These are phyloP conservation scores for Opisthocomus hoazin DNA, from an alignment of 2,113 vertebrate species.

Conservation along the genomic window DNA sequence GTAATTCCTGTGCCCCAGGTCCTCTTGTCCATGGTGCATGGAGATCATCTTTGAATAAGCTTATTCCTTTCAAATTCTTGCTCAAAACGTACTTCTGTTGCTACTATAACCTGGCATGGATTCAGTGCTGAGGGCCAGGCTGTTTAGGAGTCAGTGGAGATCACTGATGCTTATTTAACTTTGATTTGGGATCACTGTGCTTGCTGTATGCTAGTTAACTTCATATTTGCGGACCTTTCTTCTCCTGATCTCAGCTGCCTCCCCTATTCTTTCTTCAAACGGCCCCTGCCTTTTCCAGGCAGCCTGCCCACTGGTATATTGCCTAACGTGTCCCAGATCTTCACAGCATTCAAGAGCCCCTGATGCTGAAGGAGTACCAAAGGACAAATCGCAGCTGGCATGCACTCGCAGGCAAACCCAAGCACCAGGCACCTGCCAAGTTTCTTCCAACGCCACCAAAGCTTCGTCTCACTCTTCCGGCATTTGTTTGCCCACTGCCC, in stretches of 20 bases:
- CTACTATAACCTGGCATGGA: background rate
- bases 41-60: background rate
- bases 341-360: background rate
- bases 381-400: background rate
- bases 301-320: background rate
- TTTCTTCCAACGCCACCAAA: constrained; percentile 89
- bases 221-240: background rate
- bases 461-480: constrained; percentile 79
- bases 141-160: background rate
- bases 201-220: background rate
- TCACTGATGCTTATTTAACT: background rate
- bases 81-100: background rate
- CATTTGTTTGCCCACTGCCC: constrained; percentile 82
- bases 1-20: background rate
- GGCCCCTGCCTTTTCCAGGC: background rate
- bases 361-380: background rate
- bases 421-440: constrained; percentile 76
- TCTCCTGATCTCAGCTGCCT: background rate
- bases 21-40: background rate
- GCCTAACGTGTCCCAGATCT: background rate
- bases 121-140: background rate
- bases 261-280: background rate
- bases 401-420: background rate
- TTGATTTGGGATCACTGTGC: background rate
- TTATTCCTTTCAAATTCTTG: background rate